Evolutionary conservation across 2,888 invertebrate species (phyloP).

Genomic region (Protodeltote pygarga): DNA sequence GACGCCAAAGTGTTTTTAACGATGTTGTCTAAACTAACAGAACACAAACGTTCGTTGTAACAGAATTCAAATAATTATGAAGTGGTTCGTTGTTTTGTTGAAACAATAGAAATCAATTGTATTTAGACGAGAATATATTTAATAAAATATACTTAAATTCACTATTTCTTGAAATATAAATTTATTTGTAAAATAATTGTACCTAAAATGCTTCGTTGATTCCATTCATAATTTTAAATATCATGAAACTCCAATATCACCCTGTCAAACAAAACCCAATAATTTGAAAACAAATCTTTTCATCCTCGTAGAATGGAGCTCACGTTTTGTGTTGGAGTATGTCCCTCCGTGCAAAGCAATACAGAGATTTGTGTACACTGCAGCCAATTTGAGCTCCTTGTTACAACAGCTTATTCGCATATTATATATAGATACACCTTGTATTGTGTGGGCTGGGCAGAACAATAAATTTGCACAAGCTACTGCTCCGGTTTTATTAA

Average conservation of each 20-base stretch:
- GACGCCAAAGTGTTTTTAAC: too few species aligned
- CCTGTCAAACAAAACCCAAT: slow-evolving; percentile 37
- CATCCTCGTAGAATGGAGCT: slow-evolving; percentile 36
- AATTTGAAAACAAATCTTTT: slow-evolving; percentile 24
- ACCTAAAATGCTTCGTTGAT: too few species aligned
- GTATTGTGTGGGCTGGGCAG: background rate
- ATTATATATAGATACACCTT: background rate
- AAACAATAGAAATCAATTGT: too few species aligned
- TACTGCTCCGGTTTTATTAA: slow-evolving; percentile 29
- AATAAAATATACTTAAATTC: too few species aligned
- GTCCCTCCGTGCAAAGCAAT: slow-evolving; percentile 18
- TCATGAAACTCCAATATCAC: slow-evolving; percentile 10
- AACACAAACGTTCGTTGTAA: too few species aligned
- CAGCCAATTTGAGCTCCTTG: slow-evolving; percentile 41
- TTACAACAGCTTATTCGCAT: slow-evolving; percentile 31
- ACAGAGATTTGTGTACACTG: slow-evolving; percentile 36
- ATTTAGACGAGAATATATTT: too few species aligned
- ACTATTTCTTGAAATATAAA: too few species aligned
- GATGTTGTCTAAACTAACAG: too few species aligned
- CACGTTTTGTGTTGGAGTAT: slow-evolving; percentile 26
- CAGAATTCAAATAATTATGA: too few species aligned
- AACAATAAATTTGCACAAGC: slow-evolving; percentile 16
- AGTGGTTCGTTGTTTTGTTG: too few species aligned
- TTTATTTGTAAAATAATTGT: too few species aligned
- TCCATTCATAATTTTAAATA: slow-evolving; percentile 20